Evolutionary conservation across 2,797 vertebrate species (phyloP).

Genomic region (Xiphorhynchus erythropygius): DNA sequence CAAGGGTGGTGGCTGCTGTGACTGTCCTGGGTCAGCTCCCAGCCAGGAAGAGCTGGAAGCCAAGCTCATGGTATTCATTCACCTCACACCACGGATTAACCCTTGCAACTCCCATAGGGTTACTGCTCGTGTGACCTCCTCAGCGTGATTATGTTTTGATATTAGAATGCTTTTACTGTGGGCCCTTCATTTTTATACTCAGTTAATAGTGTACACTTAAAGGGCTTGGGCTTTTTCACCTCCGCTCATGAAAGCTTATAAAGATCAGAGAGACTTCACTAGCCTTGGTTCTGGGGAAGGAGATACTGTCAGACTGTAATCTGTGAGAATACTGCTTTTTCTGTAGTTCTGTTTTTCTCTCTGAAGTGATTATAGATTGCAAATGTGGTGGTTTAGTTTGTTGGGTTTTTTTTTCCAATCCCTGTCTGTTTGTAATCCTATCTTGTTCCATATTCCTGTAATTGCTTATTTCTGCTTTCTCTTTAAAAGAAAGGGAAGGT

Average conservation of each 20-base stretch:
- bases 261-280: neutral
- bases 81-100: neutral
- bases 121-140: neutral
- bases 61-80: neutral
- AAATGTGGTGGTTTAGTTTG: neutral
- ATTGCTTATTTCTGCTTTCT: neutral
- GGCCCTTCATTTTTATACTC: neutral
- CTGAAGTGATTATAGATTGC: neutral
- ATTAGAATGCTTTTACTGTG: neutral
- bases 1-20: neutral
- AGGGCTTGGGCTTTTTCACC: neutral
- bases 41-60: constrained; percentile 7
- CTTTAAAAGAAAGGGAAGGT: neutral
- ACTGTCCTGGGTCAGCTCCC: neutral
- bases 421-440: neutral
- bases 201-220: neutral
- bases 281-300: neutral
- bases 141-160: neutral
- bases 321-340: neutral
- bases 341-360: neutral
- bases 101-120: neutral
- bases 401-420: neutral
- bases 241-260: neutral
- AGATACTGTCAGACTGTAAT: neutral
- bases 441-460: neutral